Base-by-base conservation (phyloP, 1,140 invertebrate genomes). In the Triops cancriformis region DNA sequence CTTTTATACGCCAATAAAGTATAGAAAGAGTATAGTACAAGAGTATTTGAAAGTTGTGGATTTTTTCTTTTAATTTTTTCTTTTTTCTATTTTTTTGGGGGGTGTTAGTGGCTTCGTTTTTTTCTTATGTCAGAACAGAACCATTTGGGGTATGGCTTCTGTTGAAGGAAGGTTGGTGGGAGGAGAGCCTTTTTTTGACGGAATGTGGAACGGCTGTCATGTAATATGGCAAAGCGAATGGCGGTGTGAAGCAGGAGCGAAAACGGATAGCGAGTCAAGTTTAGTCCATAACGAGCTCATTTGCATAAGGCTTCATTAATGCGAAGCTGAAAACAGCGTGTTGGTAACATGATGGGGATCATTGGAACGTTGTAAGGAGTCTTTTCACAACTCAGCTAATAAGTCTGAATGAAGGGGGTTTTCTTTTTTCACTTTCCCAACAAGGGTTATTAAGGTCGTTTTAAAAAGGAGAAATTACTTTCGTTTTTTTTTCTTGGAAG, bases 281-380 rank as follows among this genome's bases (percentile, higher is more conserved):
- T 37, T 64, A 64, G 51, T 64, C 0, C 23, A 64, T 64, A 64
- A 64, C 51, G 14, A 64, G 51, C 51, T 64, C 51, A 64, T 64
- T 64, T 64, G 51, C 51, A 18, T 64, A 64, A 64, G 51, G 51
- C 51, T 64, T 64, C 51, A 64, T 64, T 64, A 64, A 64, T 64
- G 51, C 51, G n/a, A 6, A 23, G 51, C 14, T 64, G 51, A n/a
- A 64, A 64, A 64, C 51, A 23, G 14, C 51, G 51, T 64, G 51
- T 64, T 64, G 51, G 51, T 64, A 64, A n/a, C 51, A 64, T 18
- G 51, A 64, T 64, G 51, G 9, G n/a, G 51, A 64, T 64, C 51
- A 23, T 64, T 64, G 14, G 51, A 64, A 64, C 51, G 51, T 64
- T 64, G 51, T 64, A 64, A 18, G 51, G 51, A 64, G 18, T 64